Evolutionary conservation across 2,113 vertebrate genomes (phyloP), one percentile per base, ranked within the genome.

Genomic region (Pseudopipra pipra): DNA sequence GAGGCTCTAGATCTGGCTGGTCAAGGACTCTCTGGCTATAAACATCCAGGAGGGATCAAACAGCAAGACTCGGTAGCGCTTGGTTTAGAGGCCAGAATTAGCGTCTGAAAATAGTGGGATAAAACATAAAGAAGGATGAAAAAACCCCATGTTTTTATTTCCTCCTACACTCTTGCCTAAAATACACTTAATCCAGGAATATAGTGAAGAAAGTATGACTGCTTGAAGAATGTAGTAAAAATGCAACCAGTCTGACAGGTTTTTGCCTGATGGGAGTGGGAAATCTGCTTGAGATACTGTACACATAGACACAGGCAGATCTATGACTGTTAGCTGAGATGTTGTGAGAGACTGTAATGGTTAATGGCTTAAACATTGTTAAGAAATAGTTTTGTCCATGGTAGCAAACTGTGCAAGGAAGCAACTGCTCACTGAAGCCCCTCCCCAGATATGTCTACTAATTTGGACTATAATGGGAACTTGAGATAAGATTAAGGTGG

Each of bases 51-150:
- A 3, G 0, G 55, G 43, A 83, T 58, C 47, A 89, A 63, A 76
- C 2, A 37, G 4, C 16, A 74, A 75, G 14, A 5, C 18, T 51
- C 4, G 0, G 5, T 62, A 55, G 15, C 1, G 1, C 16, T 71
- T 3, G 2, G 18, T 56, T 70, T 59, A 65, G 28, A 67, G 30
- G 25, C 12, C 12, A 67, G 22, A 90, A 62, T 68, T 62, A 72
- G 7, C 14, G 41, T 37, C 15, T 7, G 9, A 76, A 85, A 74
- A 51, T 39, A 35, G 12, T 68, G 18, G 49, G 21, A 44, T 47
- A 33, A 54, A 78, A 70, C 13, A 75, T 30, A 56, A 49, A 61
- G 14, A 19, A 15, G 11, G 35, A 85, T 52, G 12, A 51, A 89
- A 87, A 82, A 30, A 43, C 2, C 5, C 10, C 7, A 4, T 41